phyloP scores from a whole-genome alignment of 2,113 vertebrate species.

The Corapipo altera region DNA sequence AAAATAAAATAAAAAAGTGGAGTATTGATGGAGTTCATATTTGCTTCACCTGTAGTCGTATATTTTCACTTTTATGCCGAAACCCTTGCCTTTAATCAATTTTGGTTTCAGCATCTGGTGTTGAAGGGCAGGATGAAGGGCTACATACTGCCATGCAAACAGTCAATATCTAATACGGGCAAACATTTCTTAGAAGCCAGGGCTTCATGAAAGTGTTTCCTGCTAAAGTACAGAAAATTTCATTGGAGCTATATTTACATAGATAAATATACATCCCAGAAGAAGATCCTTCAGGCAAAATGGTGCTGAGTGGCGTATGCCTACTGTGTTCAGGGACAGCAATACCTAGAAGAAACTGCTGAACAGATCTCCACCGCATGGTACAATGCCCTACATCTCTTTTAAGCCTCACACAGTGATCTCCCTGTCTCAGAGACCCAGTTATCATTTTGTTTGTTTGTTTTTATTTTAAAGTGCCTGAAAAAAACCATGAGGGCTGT shows the following conservation, averaged over 20 bases:
- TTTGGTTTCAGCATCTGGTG: neutral
- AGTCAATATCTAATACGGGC: neutral
- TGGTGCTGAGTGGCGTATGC: neutral
- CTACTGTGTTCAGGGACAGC: neutral
- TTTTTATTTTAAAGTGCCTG: neutral
- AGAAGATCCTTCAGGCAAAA: neutral
- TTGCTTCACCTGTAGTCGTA: neutral
- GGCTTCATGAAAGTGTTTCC: neutral
- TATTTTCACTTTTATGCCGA: neutral
- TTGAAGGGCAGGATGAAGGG: neutral
- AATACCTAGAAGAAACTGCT: neutral
- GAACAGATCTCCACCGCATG: neutral
- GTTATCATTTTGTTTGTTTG: neutral
- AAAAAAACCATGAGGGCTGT: neutral
- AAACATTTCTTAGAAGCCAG: neutral
- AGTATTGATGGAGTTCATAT: neutral
- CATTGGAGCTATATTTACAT: neutral
- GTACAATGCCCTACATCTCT: neutral
- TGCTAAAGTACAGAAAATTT: neutral
- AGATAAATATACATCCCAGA: neutral
- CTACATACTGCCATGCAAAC: neutral
- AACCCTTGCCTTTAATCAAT: neutral
- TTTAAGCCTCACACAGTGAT: neutral
- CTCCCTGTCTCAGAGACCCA: neutral
- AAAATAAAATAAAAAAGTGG: neutral